These are phyloP conservation scores for Paedocypris sp. DNA, from an alignment of 2,113 vertebrate genomes.

Conservation along the genomic window DNA sequence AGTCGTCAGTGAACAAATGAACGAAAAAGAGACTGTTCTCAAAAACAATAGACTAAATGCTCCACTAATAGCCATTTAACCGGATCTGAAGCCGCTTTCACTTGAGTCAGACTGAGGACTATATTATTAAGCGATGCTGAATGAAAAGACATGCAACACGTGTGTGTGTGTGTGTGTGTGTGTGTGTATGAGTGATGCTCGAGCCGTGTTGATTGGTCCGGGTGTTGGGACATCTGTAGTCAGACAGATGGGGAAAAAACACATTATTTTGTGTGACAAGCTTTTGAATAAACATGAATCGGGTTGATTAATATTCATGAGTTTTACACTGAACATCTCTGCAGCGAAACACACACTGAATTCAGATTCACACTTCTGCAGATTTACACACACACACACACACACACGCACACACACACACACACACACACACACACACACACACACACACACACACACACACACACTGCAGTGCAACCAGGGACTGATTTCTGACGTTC, in stretches of 20 bases:
- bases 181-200: background rate
- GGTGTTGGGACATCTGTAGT: background rate
- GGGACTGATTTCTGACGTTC: too few relatives aligned
- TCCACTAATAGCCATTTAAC: conserved; percentile 1
- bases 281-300: conserved; percentile 18
- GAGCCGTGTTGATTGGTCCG: background rate
- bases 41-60: background rate
- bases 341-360: conserved; percentile 11
- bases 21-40: background rate
- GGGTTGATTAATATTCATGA: conserved; percentile 25
- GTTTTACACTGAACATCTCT: conserved; percentile 11
- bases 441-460: too few relatives aligned
- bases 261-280: conserved; percentile 6
- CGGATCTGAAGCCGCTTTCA: background rate
- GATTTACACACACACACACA: too few relatives aligned
- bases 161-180: background rate
- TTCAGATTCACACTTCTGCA: background rate
- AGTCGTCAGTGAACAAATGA: too few relatives aligned
- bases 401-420: too few relatives aligned
- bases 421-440: too few relatives aligned
- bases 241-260: background rate
- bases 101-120: background rate
- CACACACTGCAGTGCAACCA: too few relatives aligned
- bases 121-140: background rate
- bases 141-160: background rate